Evolutionary conservation across 2,888 invertebrate species (phyloP), one percentile per base, ranked within the genome.

Genomic region (Melipona beecheii): DNA sequence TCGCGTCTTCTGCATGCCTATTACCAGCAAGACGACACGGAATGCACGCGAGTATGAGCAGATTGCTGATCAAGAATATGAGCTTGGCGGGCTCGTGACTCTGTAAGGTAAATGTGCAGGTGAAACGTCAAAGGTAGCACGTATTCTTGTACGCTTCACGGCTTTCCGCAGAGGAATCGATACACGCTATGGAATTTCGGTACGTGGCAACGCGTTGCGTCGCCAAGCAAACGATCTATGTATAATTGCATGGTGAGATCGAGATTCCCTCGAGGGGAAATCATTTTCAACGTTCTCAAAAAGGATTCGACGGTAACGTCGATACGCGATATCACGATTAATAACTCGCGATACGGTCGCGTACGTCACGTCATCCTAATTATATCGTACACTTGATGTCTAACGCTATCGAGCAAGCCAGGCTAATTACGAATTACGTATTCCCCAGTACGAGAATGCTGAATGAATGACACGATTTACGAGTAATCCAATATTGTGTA

Each of bases 1-100:
- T 96, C 0, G 98, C 97, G 94, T 99, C 99, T 94, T 99, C 99
- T 0, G 97, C 96, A 91, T 96, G 96, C 69, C 96, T 96, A 91
- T 98, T 96, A 17, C 96, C 96, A 84, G 96, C 95, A 21, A 98
- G 92, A 9, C 99, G 96, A 88, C 97, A 98, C 0, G 99, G 99
- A 88, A 99, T 98, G 93, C 98, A 98, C 0, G 97, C 96, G 91
- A 99, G 94, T 75, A 99, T 97, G 65, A 99, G 95, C 60, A 99
- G 94, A 95, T 99, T 99, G 19, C 99, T 98, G 31, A 98, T 95
- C 78, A 99, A 95, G 95, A 99, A 99, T 92, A 99, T 97, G 54
- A 97, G 97, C 95, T 99, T 99, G 0, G 99, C 98, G 49, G 99
- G 99, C 79, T 98, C 98, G 93, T 98, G 97, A 21, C 97, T 96